phyloP scores from a whole-genome alignment of 2,113 vertebrate species.

The Danionella cerebrum region DNA sequence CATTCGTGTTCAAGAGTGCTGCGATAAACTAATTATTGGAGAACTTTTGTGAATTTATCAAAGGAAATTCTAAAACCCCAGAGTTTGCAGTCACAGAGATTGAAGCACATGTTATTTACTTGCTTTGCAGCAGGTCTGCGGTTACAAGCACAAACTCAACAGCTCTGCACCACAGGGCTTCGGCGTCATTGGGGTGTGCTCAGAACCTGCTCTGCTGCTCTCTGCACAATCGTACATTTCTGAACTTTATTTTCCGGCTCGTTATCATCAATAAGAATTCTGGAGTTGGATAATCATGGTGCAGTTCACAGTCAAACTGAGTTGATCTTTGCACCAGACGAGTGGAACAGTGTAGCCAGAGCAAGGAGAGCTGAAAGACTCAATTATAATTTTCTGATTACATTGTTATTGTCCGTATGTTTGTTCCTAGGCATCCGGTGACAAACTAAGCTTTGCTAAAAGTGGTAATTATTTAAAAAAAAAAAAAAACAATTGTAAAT shows the following conservation, averaged over 20 bases:
- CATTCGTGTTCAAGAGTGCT: too few species aligned
- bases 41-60: too few species aligned
- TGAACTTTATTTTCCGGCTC: neutral
- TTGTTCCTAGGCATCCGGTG: too few species aligned
- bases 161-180: neutral
- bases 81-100: neutral
- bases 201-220: too few species aligned
- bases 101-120: neutral
- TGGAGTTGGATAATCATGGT: neutral
- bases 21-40: too few species aligned
- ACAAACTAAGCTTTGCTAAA: too few species aligned
- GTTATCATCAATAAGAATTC: neutral
- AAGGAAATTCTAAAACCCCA: too few species aligned
- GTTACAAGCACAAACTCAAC: neutral
- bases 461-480: too few species aligned
- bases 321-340: neutral
- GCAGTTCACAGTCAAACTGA: neutral
- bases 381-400: too few species aligned
- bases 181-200: neutral
- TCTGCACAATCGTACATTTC: neutral
- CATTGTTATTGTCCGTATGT: too few species aligned
- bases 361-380: too few species aligned
- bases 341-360: neutral
- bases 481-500: too few species aligned
- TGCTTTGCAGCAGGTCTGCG: neutral